Percentiles rank a stretch among this genome's conserved stretches.
phyloP scores from a whole-genome alignment of 2,797 vertebrate species.

The Mycteria americana region DNA sequence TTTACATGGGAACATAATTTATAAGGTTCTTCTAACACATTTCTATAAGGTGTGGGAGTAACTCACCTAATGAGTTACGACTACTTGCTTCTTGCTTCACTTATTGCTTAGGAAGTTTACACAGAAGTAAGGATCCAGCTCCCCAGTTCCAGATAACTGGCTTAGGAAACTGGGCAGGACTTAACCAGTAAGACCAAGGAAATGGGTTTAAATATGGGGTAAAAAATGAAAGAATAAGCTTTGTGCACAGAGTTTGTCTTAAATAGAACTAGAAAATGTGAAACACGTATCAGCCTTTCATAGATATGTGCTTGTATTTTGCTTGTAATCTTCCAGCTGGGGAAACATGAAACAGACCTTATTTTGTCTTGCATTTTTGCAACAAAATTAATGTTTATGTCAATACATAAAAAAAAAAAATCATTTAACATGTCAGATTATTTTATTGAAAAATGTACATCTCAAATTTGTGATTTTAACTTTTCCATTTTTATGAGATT shows the following conservation, averaged over 20 bases:
- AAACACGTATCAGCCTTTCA: fast-evolving
- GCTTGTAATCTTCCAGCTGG: neutral
- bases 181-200: neutral
- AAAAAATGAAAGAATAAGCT: neutral
- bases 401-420: neutral
- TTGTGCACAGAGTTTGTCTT: neutral
- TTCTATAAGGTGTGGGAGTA: neutral
- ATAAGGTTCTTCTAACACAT: neutral
- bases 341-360: neutral
- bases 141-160: neutral
- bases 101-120: neutral
- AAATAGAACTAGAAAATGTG: neutral
- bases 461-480: neutral
- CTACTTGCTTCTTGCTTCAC: neutral
- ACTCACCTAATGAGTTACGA: neutral
- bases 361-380: neutral
- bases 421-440: neutral
- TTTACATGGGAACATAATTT: neutral
- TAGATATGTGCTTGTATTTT: neutral
- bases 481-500: neutral
- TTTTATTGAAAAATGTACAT: neutral
- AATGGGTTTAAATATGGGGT: neutral
- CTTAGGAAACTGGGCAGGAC: neutral
- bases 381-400: neutral
- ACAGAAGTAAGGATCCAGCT: neutral